These are phyloP conservation scores for Caradrina kadenii DNA, from an alignment of 2,888 invertebrate species.

Conservation along the genomic window DNA sequence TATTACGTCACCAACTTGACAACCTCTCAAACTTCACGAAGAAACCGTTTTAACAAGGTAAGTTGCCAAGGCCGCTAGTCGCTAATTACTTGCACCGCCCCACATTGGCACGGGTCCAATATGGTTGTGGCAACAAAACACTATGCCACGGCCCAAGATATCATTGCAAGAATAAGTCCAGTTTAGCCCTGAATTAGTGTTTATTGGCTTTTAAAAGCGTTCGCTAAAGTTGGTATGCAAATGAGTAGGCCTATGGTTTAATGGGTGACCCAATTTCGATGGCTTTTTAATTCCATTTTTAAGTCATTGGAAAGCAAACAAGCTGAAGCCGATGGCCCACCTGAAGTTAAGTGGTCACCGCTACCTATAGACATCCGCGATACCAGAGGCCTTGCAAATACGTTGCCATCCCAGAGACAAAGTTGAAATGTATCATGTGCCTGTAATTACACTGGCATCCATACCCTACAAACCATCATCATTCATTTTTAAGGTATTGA, in stretches of 20 bases:
- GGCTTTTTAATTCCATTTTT: conserved; percentile 2
- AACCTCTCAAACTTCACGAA: conserved; percentile 37
- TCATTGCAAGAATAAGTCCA: conserved; percentile 75
- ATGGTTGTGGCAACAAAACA: conserved; percentile 74
- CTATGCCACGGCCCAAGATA: conserved; percentile 74
- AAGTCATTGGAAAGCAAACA: too few relatives aligned
- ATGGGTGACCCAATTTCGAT: conserved; percentile 35
- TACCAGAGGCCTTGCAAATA: too few relatives aligned
- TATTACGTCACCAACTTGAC: conserved; percentile 38
- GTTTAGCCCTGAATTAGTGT: conserved; percentile 75
- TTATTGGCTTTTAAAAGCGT: conserved; percentile 71
- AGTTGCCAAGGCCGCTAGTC: conserved; percentile 60
- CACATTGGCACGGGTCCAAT: conserved; percentile 74
- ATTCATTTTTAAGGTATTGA: conserved; percentile 2
- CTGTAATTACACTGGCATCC: too few relatives aligned
- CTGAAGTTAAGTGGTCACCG: too few relatives aligned
- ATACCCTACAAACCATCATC: too few relatives aligned
- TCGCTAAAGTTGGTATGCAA: conserved; percentile 57
- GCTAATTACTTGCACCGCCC: conserved; percentile 67
- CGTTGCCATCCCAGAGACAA: too few relatives aligned
- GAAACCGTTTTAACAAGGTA: conserved; percentile 56
- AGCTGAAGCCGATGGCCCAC: too few relatives aligned
- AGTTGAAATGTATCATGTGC: too few relatives aligned
- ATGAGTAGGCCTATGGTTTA: conserved; percentile 46
- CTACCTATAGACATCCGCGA: too few relatives aligned